Conservation (phyloP, 2,797 vertebrate species). For the Oreonectes daqikongensis region DNA sequence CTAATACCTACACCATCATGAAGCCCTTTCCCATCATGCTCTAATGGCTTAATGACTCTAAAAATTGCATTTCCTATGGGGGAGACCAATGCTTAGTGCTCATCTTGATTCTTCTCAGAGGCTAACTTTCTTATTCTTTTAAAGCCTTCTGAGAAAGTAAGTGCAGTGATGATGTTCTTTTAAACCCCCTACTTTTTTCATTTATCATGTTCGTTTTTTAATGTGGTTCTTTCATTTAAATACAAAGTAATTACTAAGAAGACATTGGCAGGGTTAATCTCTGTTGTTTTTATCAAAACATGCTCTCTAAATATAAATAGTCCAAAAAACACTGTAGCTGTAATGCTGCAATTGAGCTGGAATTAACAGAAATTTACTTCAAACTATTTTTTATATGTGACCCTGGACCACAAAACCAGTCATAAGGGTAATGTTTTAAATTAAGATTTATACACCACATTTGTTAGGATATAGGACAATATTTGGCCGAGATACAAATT, state of each 20-base stretch:
- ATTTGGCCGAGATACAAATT: no score
- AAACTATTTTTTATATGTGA: neutral
- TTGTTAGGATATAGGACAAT: no score
- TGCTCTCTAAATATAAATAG: neutral
- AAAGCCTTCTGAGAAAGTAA: no score
- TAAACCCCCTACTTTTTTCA: no score
- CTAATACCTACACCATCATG: constrained; percentile 42
- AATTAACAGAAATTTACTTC: neutral
- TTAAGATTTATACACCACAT: no score
- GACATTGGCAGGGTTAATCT: constrained; percentile 3
- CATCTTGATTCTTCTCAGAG: constrained; percentile 7
- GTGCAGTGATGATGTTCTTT: no score
- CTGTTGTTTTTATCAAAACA: neutral
- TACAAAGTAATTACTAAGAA: constrained; percentile 11
- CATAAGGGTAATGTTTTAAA: no score
- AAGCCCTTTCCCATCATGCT: constrained; percentile 42
- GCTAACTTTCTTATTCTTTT: no score
- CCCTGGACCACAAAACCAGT: no score
- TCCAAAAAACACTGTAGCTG: neutral
- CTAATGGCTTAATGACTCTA: constrained; percentile 15
- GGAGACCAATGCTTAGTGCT: neutral
- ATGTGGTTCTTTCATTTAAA: neutral
- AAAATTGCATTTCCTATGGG: constrained; percentile 16
- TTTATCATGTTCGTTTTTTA: no score
- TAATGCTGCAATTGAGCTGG: neutral